Conservation (phyloP, 2,888 invertebrate genomes). For the Pseudolycoriella hygida region DNA sequence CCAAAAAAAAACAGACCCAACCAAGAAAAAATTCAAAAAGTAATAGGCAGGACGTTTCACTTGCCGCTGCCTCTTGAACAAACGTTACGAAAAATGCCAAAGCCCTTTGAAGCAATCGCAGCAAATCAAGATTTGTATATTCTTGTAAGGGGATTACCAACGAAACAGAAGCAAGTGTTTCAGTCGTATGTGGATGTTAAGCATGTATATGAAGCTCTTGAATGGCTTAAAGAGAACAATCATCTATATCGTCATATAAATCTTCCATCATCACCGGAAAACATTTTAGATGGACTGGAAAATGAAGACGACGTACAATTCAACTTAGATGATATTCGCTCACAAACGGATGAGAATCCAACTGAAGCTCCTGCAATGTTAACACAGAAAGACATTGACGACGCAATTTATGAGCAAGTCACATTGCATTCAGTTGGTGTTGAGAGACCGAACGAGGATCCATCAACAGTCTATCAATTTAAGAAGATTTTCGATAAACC, state of each 20-base stretch:
- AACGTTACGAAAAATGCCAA: too few relatives aligned
- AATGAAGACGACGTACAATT: slow-evolving; percentile 6
- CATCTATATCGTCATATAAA: slow-evolving; percentile 14
- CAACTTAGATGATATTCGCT: slow-evolving; percentile 9
- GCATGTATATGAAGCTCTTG: slow-evolving; percentile 16
- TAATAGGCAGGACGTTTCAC: too few relatives aligned
- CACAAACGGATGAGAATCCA: slow-evolving; percentile 5
- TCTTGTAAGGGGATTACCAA: slow-evolving; percentile 17
- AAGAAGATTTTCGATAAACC: slow-evolving; percentile 11
- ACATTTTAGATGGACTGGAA: slow-evolving; percentile 4
- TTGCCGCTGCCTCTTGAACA: too few relatives aligned
- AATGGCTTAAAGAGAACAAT: slow-evolving; percentile 18
- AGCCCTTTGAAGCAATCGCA: slow-evolving; percentile 15
- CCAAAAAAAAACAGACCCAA: too few relatives aligned
- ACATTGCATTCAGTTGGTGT: slow-evolving; percentile 10
- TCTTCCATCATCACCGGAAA: slow-evolving; percentile 11
- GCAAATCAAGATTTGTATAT: slow-evolving; percentile 17
- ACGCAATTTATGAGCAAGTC: slow-evolving; percentile 10
- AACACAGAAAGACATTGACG: slow-evolving; percentile 11
- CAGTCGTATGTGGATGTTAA: slow-evolving; percentile 17
- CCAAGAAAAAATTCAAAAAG: too few relatives aligned
- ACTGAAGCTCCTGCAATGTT: slow-evolving; percentile 3
- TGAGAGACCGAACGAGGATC: slow-evolving; percentile 11
- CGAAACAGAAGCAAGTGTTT: slow-evolving; percentile 15
- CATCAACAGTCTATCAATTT: slow-evolving; percentile 14